These are phyloP conservation scores for Drosophila histrio DNA, from an alignment of 2,888 invertebrate species.

Conservation along the genomic window DNA sequence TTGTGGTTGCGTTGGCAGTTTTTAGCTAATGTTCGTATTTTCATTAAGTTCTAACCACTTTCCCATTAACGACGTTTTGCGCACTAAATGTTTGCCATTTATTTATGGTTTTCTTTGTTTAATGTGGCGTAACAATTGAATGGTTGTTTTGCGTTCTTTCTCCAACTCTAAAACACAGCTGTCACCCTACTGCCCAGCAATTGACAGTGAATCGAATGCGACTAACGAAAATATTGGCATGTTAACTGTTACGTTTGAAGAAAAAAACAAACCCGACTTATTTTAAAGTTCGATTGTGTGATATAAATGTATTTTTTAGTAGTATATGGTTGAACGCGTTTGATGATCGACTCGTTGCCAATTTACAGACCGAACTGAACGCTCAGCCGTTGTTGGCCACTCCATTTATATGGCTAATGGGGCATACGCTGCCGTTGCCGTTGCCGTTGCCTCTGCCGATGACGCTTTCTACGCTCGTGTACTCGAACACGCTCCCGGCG, in stretches of 20 bases:
- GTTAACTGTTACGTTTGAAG: constrained; percentile 35
- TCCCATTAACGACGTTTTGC: constrained; percentile 14
- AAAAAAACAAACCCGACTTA: constrained; percentile 31
- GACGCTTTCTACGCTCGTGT: constrained; percentile 51
- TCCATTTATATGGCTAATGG: constrained; percentile 71
- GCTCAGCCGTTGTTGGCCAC: constrained; percentile 66
- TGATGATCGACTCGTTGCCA: constrained; percentile 50
- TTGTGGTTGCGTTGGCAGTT: constrained; percentile 1
- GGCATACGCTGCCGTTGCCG: constrained; percentile 8
- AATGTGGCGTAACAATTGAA: constrained; percentile 46
- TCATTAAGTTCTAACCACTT: constrained; percentile 15
- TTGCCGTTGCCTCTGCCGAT: neutral
- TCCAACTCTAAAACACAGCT: neutral
- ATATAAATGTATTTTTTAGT: neutral
- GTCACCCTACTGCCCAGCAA: constrained; percentile 25
- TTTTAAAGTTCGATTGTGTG: constrained; percentile 4
- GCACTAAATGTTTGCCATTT: constrained; percentile 5
- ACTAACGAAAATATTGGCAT: constrained; percentile 45
- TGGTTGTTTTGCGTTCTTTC: neutral
- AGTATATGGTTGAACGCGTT: constrained; percentile 4
- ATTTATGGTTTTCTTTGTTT: constrained; percentile 33
- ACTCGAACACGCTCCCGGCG: constrained; percentile 51
- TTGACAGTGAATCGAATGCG: constrained; percentile 26
- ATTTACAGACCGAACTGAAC: constrained; percentile 79
- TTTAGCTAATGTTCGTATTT: neutral